Evolutionary conservation across 2,888 invertebrate genomes (phyloP).

Genomic region (Perdita meconis): DNA sequence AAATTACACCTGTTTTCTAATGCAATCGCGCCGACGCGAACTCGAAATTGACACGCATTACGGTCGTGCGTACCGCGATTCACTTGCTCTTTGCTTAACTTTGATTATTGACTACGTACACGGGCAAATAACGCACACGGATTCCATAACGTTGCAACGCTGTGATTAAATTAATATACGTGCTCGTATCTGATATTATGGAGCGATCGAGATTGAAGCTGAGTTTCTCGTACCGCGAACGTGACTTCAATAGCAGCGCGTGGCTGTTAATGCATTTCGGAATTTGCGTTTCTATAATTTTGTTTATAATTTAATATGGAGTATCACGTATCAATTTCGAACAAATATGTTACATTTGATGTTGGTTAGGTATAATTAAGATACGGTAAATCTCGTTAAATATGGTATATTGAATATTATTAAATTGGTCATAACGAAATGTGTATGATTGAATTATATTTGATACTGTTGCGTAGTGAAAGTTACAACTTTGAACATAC

Average conservation of each 20-base stretch:
- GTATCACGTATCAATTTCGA: too few species aligned
- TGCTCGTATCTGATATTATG: neutral
- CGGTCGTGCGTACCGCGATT: neutral
- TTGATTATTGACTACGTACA: neutral
- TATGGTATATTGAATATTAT: too few species aligned
- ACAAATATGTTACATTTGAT: too few species aligned
- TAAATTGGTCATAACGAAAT: too few species aligned
- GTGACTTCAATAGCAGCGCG: neutral
- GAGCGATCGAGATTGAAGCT: slow-evolving; percentile 2
- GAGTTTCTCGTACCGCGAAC: neutral
- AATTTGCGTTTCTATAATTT: neutral
- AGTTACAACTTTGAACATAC: too few species aligned
- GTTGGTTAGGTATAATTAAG: too few species aligned
- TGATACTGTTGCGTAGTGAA: too few species aligned
- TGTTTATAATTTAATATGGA: too few species aligned
- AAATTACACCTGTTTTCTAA: slow-evolving; percentile 35
- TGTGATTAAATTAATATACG: slow-evolving; percentile 6
- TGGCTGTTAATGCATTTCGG: neutral
- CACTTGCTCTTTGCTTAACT: slow-evolving; percentile 2
- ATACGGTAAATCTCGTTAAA: too few species aligned
- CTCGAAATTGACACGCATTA: slow-evolving; percentile 25
- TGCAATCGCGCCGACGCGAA: slow-evolving; percentile 11
- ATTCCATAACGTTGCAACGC: neutral
- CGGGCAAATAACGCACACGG: slow-evolving; percentile 2
- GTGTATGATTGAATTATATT: too few species aligned